These are phyloP conservation scores for Promerops cafer DNA, from an alignment of 2,113 vertebrate species.

Conservation along the genomic window DNA sequence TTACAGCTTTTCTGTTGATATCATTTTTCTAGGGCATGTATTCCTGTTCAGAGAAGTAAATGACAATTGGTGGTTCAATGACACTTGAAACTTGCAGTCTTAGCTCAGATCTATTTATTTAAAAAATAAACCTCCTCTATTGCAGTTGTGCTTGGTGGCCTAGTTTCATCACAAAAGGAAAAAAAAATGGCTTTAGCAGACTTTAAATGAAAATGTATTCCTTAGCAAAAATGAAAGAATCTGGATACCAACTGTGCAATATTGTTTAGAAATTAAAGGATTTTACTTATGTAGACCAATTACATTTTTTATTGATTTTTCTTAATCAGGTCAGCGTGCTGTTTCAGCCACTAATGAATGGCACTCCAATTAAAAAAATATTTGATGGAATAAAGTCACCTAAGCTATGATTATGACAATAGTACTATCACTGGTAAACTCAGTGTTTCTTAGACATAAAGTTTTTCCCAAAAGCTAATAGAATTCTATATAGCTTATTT, in stretches of 20 bases:
- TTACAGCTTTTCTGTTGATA: background rate
- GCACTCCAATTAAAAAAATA: constrained; percentile 7
- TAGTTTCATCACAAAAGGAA: background rate
- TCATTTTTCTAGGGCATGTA: background rate
- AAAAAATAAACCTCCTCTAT: background rate
- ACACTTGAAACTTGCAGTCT: background rate
- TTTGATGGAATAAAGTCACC: background rate
- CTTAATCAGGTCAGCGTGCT: background rate
- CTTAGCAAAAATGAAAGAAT: background rate
- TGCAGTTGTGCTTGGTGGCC: background rate
- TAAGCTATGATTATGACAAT: background rate
- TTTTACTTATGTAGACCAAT: background rate
- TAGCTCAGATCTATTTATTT: background rate
- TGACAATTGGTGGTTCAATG: background rate
- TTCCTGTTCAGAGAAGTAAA: background rate
- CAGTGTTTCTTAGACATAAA: background rate
- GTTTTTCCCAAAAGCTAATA: background rate
- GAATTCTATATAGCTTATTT: background rate
- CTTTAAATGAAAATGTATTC: constrained; percentile 9
- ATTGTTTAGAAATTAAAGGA: background rate
- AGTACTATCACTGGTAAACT: background rate
- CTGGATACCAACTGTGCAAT: background rate
- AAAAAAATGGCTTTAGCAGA: background rate
- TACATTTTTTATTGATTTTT: background rate
- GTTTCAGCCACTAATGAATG: constrained; percentile 3